Percentiles rank a stretch among this genome's conserved stretches.
These are phyloP conservation scores for Microcebus murinus DNA, from an alignment of 2,113 vertebrate genomes.

Conservation along the genomic window DNA sequence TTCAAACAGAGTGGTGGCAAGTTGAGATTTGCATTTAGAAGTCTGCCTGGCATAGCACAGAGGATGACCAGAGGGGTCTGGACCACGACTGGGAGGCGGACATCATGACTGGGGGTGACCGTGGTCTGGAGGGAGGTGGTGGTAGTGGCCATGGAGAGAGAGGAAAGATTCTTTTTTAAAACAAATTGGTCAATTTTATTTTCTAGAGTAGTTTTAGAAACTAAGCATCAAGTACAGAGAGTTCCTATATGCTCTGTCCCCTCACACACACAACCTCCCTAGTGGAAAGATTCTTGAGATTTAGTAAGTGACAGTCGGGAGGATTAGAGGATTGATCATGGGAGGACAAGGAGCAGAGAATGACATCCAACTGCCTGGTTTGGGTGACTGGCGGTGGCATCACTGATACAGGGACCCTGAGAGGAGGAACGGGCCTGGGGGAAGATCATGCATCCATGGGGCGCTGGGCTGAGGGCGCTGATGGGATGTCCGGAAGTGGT, in stretches of 20 bases:
- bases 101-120: fast-evolving
- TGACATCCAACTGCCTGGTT: background rate
- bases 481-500: too few relatives aligned
- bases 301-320: background rate
- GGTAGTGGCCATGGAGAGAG: background rate
- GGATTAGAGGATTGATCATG: background rate
- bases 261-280: background rate
- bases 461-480: too few relatives aligned
- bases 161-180: background rate
- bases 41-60: background rate
- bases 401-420: background rate
- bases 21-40: background rate
- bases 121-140: background rate
- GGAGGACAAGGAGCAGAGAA: background rate
- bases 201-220: constrained; percentile 16
- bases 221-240: background rate
- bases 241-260: background rate
- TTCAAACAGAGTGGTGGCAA: background rate
- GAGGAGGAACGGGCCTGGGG: background rate
- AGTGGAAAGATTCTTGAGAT: background rate
- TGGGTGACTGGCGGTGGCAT: background rate
- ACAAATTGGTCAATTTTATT: background rate
- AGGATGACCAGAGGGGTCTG: background rate
- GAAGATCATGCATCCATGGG: too few relatives aligned
- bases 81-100: fast-evolving